A percentile compares a stretch with the other conserved stretches of the same genome.
These are phyloP conservation scores for Dasypolia templi DNA, from an alignment of 2,888 invertebrate species.

Conservation along the genomic window DNA sequence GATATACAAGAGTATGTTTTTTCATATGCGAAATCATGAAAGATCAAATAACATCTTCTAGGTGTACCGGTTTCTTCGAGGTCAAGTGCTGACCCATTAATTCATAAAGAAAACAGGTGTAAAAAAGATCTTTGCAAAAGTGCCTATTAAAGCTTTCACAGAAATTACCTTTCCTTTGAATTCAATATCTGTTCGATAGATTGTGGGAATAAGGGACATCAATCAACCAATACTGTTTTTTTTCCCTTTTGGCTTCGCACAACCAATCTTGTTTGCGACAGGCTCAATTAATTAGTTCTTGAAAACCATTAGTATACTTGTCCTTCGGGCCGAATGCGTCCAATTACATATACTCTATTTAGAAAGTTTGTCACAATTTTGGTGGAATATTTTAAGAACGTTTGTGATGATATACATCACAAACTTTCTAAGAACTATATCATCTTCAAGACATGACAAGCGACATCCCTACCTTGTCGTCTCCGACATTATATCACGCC, in stretches of 20 bases:
- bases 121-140: neutral
- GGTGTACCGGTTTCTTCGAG: neutral
- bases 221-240: too few relatives aligned
- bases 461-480: slow-evolving; percentile 28
- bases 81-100: neutral
- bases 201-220: too few relatives aligned
- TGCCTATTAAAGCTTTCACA: neutral
- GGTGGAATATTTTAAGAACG: too few relatives aligned
- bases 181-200: neutral
- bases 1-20: neutral
- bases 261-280: too few relatives aligned
- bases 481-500: slow-evolving; percentile 51
- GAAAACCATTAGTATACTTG: too few relatives aligned
- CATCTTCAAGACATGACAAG: slow-evolving; percentile 19
- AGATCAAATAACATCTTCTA: neutral
- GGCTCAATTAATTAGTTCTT: neutral
- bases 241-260: too few relatives aligned
- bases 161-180: neutral
- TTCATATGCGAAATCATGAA: neutral
- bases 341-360: neutral
- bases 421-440: slow-evolving; percentile 1
- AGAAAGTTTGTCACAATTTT: too few relatives aligned
- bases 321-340: neutral
- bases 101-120: neutral
- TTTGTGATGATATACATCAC: too few relatives aligned